phyloP scores from a whole-genome alignment of 2,113 vertebrate genomes.

The Meriones unguiculatus region DNA sequence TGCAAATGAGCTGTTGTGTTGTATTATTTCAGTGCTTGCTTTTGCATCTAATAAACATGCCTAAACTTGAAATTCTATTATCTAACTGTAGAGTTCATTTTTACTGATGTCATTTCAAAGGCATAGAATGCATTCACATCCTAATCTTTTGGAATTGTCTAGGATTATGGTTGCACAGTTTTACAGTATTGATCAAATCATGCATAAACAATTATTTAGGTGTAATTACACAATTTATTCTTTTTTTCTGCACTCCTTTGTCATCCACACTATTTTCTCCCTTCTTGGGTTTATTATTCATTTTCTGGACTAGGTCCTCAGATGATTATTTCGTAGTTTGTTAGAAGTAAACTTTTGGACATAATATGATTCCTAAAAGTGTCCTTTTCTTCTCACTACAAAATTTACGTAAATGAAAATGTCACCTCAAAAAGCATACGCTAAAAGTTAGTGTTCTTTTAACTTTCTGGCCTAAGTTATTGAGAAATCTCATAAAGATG shows the following conservation, averaged over 20 bases:
- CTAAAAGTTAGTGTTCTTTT: background rate
- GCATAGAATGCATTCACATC: background rate
- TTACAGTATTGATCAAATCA: background rate
- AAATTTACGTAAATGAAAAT: background rate
- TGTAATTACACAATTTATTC: background rate
- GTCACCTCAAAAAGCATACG: background rate
- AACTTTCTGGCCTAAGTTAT: background rate
- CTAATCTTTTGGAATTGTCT: background rate
- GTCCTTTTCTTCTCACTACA: background rate
- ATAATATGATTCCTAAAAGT: background rate
- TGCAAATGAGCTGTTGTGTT: background rate
- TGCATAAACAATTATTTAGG: background rate
- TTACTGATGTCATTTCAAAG: background rate
- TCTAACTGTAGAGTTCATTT: background rate
- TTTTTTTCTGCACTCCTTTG: background rate
- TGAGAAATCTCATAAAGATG: background rate
- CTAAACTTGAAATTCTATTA: background rate
- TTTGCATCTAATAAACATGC: slow-evolving; percentile 17
- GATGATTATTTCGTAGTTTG: background rate
- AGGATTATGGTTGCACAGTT: background rate
- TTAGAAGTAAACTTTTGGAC: background rate
- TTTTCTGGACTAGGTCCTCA: background rate
- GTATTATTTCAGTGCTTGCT: background rate
- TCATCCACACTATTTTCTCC: background rate
- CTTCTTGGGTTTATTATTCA: background rate